Evolutionary conservation across 2,113 vertebrate species (phyloP).

Genomic region (Gallinago undulata): DNA sequence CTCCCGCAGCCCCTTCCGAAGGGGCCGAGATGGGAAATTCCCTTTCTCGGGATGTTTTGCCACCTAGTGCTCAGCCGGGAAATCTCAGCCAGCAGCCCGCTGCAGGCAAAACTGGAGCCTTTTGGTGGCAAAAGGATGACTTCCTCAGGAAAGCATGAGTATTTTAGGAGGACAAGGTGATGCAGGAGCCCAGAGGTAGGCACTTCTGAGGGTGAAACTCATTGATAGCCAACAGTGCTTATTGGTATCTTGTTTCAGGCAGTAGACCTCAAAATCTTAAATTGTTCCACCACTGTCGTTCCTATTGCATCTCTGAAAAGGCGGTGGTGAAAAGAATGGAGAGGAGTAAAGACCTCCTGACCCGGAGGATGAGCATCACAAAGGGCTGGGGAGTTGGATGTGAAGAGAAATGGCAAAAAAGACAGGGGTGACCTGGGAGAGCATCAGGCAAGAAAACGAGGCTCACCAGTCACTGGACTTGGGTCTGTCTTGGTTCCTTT

Average conservation of each 20-base stretch:
- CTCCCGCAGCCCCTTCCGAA: background rate
- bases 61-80: slow-evolving; percentile 48
- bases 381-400: background rate
- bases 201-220: background rate
- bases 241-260: background rate
- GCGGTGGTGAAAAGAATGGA: background rate
- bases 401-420: background rate
- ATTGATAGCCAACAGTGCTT: accelerated
- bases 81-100: background rate
- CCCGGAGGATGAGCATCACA: background rate
- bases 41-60: slow-evolving; percentile 39
- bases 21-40: background rate
- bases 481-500: background rate
- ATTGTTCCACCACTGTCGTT: background rate
- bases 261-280: background rate
- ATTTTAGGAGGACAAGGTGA: background rate
- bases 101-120: background rate
- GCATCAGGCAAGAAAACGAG: background rate
- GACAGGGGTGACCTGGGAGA: background rate
- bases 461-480: background rate
- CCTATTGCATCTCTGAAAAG: background rate
- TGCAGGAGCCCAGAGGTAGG: background rate
- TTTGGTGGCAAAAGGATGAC: background rate
- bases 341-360: background rate
- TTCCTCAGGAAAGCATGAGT: background rate